These are phyloP conservation scores for Gorsachius magnificus DNA, from an alignment of 2,797 vertebrate species.

Conservation along the genomic window DNA sequence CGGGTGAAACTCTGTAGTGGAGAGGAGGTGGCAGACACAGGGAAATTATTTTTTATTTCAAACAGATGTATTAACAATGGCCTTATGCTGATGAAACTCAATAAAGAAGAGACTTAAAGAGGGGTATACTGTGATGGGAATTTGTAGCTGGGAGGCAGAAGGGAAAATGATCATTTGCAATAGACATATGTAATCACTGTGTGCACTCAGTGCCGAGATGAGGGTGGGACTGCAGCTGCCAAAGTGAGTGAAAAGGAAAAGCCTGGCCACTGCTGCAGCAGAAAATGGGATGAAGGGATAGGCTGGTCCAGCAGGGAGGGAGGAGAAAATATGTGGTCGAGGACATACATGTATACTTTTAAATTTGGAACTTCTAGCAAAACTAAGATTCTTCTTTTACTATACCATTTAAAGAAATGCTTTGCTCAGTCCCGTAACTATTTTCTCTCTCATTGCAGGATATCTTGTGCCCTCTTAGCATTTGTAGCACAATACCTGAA, in stretches of 20 bases:
- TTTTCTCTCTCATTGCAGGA: background rate
- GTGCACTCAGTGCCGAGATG: fast-evolving
- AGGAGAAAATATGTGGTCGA: background rate
- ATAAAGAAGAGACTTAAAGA: constrained; percentile 51
- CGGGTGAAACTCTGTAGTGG: background rate
- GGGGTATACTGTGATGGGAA: constrained; percentile 15
- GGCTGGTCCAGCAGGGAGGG: background rate
- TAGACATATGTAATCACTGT: constrained; percentile 18
- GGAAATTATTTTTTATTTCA: constrained; percentile 65
- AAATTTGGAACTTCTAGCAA: background rate
- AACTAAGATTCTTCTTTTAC: background rate
- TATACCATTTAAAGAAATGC: background rate
- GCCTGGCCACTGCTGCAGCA: background rate
- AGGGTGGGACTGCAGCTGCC: constrained; percentile 12
- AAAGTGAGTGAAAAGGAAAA: background rate
- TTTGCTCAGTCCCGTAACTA: background rate
- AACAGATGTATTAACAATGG: constrained; percentile 64
- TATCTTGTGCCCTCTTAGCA: background rate
- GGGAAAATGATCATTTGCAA: constrained; percentile 31
- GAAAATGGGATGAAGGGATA: background rate
- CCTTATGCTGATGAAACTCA: constrained; percentile 51
- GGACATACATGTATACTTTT: background rate
- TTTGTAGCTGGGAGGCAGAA: constrained; percentile 57
- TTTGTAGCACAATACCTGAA: background rate
- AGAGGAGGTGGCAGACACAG: constrained; percentile 50